These are phyloP conservation scores for Nasonovia ribisnigri DNA, from an alignment of 2,888 invertebrate species.

Conservation along the genomic window DNA sequence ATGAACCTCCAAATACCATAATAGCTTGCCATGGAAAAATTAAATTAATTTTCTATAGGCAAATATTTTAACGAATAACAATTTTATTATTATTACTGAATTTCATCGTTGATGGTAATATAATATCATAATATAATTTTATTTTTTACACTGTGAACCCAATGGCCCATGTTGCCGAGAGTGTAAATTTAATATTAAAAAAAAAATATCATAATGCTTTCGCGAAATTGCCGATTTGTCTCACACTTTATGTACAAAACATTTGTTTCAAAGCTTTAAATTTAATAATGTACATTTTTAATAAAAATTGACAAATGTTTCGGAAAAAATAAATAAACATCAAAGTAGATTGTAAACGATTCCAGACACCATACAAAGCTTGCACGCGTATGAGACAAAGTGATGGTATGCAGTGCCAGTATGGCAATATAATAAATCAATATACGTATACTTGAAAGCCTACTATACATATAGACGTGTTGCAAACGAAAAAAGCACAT, in stretches of 20 bases:
- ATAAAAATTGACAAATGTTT: neutral
- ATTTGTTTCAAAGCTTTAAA: neutral
- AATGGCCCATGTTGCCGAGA: too few species aligned
- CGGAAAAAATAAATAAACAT: too few species aligned
- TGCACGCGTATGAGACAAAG: neutral
- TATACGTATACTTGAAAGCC: neutral
- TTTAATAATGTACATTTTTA: neutral
- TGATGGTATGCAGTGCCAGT: neutral
- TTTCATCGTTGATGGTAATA: neutral
- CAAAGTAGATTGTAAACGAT: neutral
- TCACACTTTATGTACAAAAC: neutral
- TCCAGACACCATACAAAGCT: neutral
- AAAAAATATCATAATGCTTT: neutral
- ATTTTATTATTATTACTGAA: neutral
- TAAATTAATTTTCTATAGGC: neutral
- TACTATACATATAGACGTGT: neutral
- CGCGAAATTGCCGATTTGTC: neutral
- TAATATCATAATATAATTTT: neutral
- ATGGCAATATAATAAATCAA: neutral
- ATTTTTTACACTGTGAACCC: too few species aligned
- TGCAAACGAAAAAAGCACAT: neutral
- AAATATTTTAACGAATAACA: neutral
- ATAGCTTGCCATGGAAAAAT: neutral
- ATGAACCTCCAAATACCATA: neutral
- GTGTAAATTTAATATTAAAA: too few species aligned